Evolutionary conservation across 2,888 invertebrate genomes (phyloP).

Genomic region (Orthosia gothica): DNA sequence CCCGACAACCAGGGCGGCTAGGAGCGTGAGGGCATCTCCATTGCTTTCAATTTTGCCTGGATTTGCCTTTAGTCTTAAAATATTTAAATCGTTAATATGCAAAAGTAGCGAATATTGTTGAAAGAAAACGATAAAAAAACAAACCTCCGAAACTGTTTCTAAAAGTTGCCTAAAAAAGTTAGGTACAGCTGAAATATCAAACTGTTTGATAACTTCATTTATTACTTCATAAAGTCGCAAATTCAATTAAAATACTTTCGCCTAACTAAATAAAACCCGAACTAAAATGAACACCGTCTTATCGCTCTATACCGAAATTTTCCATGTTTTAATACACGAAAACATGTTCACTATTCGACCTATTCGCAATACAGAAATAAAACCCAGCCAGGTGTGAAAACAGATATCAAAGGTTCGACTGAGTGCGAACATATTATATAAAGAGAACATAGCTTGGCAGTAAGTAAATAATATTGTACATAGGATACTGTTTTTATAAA

Average conservation of each 20-base stretch:
- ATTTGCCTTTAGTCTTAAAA: too few species aligned
- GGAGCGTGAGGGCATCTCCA: too few species aligned
- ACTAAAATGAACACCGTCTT: neutral
- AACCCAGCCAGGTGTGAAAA: conserved; percentile 45
- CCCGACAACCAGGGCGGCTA: too few species aligned
- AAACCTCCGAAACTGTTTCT: neutral
- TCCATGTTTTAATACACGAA: conserved; percentile 8
- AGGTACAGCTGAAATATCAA: conserved; percentile 12
- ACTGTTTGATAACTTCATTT: conserved; percentile 1
- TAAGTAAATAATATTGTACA: conserved; percentile 24
- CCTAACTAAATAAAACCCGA: neutral
- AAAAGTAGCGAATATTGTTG: too few species aligned
- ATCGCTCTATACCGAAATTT: neutral
- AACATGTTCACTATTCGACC: conserved; percentile 5
- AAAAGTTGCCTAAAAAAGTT: neutral
- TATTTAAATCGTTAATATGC: too few species aligned
- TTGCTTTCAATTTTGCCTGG: too few species aligned
- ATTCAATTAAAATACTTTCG: conserved; percentile 5
- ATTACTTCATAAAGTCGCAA: neutral
- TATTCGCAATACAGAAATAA: conserved; percentile 23
- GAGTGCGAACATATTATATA: conserved; percentile 4
- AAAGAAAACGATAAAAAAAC: too few species aligned
- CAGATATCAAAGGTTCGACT: conserved; percentile 38
- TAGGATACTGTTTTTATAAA: conserved; percentile 6
- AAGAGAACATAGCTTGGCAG: conserved; percentile 1